phyloP scores from a whole-genome alignment of 2,113 vertebrate species.

The Corythaeola cristata region DNA sequence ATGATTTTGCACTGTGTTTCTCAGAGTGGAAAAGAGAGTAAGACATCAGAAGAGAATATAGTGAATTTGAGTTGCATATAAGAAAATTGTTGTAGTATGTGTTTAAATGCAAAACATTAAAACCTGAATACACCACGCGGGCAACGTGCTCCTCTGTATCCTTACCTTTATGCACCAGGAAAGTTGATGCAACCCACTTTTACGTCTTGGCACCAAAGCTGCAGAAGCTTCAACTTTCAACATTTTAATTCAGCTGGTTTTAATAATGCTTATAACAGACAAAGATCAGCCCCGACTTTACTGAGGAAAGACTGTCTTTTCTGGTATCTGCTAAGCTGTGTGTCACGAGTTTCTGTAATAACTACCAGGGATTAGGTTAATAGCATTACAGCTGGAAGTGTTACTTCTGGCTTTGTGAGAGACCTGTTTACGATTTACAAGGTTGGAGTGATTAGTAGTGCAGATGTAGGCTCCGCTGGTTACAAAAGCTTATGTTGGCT shows the following conservation, averaged over 20 bases:
- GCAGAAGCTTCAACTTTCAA: neutral
- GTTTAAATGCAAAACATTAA: neutral
- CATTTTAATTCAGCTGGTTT: slow-evolving; percentile 21
- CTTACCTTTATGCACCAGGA: neutral
- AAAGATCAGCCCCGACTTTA: slow-evolving; percentile 42
- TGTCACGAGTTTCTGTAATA: slow-evolving; percentile 42
- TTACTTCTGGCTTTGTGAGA: slow-evolving; percentile 54
- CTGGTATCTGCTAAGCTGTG: slow-evolving; percentile 25
- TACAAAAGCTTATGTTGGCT: slow-evolving; percentile 28
- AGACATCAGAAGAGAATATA: neutral
- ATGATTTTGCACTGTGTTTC: neutral
- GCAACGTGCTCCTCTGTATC: neutral
- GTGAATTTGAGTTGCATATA: neutral
- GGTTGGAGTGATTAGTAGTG: slow-evolving; percentile 66
- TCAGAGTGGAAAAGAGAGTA: neutral
- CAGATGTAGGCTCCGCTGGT: slow-evolving; percentile 38
- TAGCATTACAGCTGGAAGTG: slow-evolving; percentile 56
- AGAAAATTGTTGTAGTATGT: neutral
- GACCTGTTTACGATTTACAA: slow-evolving; percentile 52
- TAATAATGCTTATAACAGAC: neutral
- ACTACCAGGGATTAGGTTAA: slow-evolving; percentile 61
- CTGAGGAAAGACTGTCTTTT: slow-evolving; percentile 29
- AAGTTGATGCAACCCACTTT: neutral
- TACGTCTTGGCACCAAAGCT: neutral
- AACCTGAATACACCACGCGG: neutral